Percentiles rank a stretch among this genome's conserved stretches.
Conservation (phyloP, 2,888 invertebrate genomes). For the Euplagia quadripunctaria region DNA sequence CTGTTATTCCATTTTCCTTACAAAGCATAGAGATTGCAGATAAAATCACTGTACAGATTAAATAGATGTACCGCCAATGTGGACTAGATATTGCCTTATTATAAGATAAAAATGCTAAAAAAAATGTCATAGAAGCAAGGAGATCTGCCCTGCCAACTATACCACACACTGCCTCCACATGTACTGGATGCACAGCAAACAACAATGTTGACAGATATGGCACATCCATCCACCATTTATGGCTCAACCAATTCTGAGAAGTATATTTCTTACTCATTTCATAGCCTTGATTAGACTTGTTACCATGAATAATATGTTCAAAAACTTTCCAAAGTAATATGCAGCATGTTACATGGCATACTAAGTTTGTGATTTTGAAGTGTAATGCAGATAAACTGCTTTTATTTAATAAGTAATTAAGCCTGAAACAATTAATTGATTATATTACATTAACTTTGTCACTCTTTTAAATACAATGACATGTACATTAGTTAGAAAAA, state of each 20-base stretch:
- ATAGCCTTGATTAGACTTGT: conserved; percentile 20
- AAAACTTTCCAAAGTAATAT: conserved; percentile 65
- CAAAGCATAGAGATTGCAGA: conserved; percentile 92
- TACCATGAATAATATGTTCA: conserved; percentile 51
- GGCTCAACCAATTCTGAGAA: conserved; percentile 9
- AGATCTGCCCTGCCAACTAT: conserved; percentile 97
- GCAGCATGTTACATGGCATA: conserved; percentile 89
- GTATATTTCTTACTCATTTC: conserved; percentile 11
- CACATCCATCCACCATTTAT: conserved; percentile 64
- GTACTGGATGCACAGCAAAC: conserved; percentile 97
- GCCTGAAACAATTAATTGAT: conserved; percentile 72
- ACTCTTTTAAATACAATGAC: neutral
- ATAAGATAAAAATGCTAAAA: conserved; percentile 90
- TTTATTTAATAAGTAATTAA: conserved; percentile 89
- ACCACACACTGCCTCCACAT: conserved; percentile 97
- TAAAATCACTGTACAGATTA: conserved; percentile 73
- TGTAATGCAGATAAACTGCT: conserved; percentile 85
- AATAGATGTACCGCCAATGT: conserved; percentile 51
- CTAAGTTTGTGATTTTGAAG: conserved; percentile 93
- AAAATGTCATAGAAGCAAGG: conserved; percentile 92
- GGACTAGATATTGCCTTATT: conserved; percentile 64
- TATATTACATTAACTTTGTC: conserved; percentile 90
- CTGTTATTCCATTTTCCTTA: conserved; percentile 97
- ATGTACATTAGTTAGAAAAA: too few relatives aligned
- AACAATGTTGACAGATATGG: conserved; percentile 90